Evolutionary conservation across 1,140 invertebrate species (phyloP).

Genomic region (Drosophila mojavensis): DNA sequence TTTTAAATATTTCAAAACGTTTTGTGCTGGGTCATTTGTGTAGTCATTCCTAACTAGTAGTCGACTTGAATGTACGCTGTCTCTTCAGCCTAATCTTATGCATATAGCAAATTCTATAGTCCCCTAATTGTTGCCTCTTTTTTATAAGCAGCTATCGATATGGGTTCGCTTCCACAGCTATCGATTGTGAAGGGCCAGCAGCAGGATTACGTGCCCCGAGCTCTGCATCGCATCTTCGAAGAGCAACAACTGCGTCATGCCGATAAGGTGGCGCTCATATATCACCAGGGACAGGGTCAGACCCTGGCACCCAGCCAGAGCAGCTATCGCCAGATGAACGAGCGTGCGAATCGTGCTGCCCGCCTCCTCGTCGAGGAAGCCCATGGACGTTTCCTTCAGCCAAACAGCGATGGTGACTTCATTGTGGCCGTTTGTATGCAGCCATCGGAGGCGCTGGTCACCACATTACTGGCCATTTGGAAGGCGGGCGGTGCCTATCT

Average conservation of each 20-base stretch:
- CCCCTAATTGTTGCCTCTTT: neutral
- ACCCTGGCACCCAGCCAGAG: slow-evolving; percentile 75
- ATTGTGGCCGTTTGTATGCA: slow-evolving; percentile 91
- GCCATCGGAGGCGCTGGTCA: slow-evolving; percentile 89
- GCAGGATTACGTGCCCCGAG: slow-evolving; percentile 77
- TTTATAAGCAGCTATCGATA: slow-evolving; percentile 57
- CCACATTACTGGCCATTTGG: slow-evolving; percentile 89
- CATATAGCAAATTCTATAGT: too few species aligned
- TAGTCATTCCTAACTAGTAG: too few species aligned
- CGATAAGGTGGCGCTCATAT: slow-evolving; percentile 86
- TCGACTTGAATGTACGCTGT: neutral
- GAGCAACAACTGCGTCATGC: slow-evolving; percentile 78
- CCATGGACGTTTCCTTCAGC: slow-evolving; percentile 74
- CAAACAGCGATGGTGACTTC: slow-evolving; percentile 88
- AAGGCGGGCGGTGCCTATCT: slow-evolving; percentile 93
- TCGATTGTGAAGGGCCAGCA: slow-evolving; percentile 87
- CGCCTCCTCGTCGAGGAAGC: slow-evolving; percentile 85
- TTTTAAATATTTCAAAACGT: too few species aligned
- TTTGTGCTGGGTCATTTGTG: too few species aligned
- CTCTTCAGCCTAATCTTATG: neutral
- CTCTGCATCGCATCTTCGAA: slow-evolving; percentile 86
- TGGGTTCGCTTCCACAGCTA: slow-evolving; percentile 88
- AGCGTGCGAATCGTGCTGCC: slow-evolving; percentile 86
- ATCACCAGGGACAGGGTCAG: slow-evolving; percentile 82
- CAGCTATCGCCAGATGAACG: slow-evolving; percentile 87